Evolutionary conservation across 2,113 vertebrate species (phyloP), one percentile per base, ranked within the genome.

Genomic region (Nesogale talazaci): DNA sequence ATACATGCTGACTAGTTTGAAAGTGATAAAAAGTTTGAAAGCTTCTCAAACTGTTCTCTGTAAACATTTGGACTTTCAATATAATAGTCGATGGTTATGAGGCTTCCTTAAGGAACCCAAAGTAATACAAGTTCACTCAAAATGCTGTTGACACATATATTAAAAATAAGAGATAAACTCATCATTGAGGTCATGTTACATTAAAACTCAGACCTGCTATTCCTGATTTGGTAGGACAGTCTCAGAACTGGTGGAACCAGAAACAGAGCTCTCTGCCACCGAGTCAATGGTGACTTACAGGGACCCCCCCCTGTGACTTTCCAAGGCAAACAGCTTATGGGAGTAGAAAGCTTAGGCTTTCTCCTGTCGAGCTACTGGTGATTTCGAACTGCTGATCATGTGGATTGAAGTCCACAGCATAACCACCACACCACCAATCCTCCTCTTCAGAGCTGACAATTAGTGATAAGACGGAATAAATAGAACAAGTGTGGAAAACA

Each of bases 381-480:
- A 12, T 52, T 52, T 52, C 9, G 46, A 52, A 52, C 46, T 52
- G 46, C 46, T 52, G 46, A 10, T 46, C 42, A 46, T 46, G 42
- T 46, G 42, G 42, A 52, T 52, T 12, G 9, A 52, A 52, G 46
- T 52, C 46, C 46, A 52, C 46, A 52, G 46, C 46, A 52, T 52
- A 52, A 52, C 46, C 46, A 52, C 46, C 10, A 9, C 46, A 52
- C 46, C 46, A 52, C 46, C 46, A 52, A 12, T 52, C 46, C 46
- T 52, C 46, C 46, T 52, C 46, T 52, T 52, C 46, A 52, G 46
- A 52, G 46, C 46, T 52, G 46, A 72, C 36, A 94, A 52, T 9
- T 93, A 57, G 20, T 31, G 1, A 46, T 65, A 89, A n/a, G 90
- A 88, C 92, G 72, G 38, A 94, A 74, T 95, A 88, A 95, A 96